Base-by-base conservation (phyloP, 2,888 invertebrate genomes). In the Petrolisthes manimaculis region DNA sequence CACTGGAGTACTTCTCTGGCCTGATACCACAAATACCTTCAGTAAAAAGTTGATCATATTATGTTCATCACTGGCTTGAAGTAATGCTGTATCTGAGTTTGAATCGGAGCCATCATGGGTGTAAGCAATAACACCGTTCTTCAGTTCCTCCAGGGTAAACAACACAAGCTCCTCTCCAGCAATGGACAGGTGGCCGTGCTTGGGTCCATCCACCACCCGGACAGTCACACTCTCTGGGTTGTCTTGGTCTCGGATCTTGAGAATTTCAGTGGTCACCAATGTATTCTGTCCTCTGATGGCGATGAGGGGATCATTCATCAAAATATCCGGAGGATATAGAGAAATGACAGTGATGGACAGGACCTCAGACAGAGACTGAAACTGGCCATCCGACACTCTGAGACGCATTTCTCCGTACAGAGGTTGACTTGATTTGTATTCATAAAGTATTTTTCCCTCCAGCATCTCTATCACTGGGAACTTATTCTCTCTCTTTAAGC, bases 31-130 rank as follows among this genome's bases (percentile, higher is more conserved):
- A 24, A 82, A 89, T n/a, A 90, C 75, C 67, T 80, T 56, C 5
- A 90, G 61, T 2, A 89, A 54, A 37, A 89, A 90, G 53, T 90
- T 90, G 21, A 89, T 75, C 51, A 86, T 83, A 77, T 81, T 89
- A 78, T 88, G 83, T 18, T 88, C 90, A 84, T 90, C 90, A 37
- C 83, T 86, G 12, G 88, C 86, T 69, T 90, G 90, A 37, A 90
- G 81, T 14, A 90, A 51, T 14, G 89, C 79, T 53, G 78, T 67
- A 69, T 90, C 90, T 1, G 69, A 61, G 14, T 74, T 51, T 9
- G 79, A 61, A n/a, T 81, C 51, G 12, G 89, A 83, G n/a, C 78
- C 83, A 56, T 89, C 86, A 54, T 89, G 89, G 56, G 55, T 86
- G 71, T 90, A 90, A 67, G 77, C 67, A 21, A 90, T 86, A 5